Evolutionary conservation across 2,888 invertebrate genomes (phyloP).

Genomic region (Andrena camellia): DNA sequence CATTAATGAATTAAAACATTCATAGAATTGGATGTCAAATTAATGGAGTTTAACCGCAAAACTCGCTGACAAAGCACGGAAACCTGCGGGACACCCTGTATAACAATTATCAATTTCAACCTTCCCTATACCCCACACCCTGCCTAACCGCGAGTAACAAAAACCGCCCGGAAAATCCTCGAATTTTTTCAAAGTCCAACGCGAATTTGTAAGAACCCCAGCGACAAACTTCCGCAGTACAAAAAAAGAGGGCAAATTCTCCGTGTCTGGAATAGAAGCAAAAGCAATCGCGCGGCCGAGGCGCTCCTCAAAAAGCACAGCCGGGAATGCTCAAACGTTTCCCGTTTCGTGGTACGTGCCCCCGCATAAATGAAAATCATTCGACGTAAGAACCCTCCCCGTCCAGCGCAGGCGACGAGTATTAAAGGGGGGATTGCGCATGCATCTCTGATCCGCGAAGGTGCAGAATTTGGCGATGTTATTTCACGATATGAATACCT

Average conservation of each 20-base stretch:
- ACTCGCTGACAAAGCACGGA: too few relatives aligned
- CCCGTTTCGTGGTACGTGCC: conserved; percentile 39
- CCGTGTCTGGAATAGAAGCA: not conserved
- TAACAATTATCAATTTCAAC: too few relatives aligned
- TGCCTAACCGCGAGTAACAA: too few relatives aligned
- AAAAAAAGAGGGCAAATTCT: not conserved
- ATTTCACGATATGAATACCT: conserved; percentile 66
- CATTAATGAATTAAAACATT: too few relatives aligned
- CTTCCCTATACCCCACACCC: too few relatives aligned
- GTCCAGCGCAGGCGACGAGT: conserved; percentile 15
- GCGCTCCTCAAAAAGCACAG: conserved; percentile 2
- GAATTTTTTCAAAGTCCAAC: not conserved
- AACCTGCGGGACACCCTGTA: too few relatives aligned
- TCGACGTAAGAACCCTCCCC: conserved; percentile 24
- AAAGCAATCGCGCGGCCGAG: not conserved
- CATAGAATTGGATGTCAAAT: too few relatives aligned
- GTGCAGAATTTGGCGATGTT: conserved; percentile 55
- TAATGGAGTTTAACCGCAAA: too few relatives aligned
- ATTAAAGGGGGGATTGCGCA: conserved; percentile 57
- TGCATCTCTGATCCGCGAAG: conserved; percentile 61
- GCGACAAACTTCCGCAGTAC: not conserved
- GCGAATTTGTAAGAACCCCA: not conserved
- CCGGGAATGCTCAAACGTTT: not conserved
- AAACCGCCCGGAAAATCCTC: not conserved
- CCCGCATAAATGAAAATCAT: conserved; percentile 60